Percentiles rank a stretch among this genome's conserved stretches.
phyloP scores from a whole-genome alignment of 2,797 vertebrate genomes.

The Pseudotriccus pelzelni region DNA sequence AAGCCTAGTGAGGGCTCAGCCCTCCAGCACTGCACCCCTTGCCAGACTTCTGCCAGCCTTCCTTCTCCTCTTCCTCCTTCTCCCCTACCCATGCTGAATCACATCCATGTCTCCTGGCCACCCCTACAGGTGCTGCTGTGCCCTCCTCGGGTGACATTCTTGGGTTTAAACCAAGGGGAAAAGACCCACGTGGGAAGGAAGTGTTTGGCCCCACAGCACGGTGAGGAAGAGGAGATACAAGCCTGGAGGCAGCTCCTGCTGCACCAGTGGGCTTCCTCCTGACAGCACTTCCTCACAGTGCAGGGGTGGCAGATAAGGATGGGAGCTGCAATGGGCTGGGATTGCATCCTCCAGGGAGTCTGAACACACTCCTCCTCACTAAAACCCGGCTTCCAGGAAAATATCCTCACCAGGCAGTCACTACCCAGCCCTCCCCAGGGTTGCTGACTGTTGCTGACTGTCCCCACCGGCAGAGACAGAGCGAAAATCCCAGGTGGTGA shows the following conservation, averaged over 20 bases:
- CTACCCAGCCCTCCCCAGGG: not conserved
- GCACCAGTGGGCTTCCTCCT: not conserved
- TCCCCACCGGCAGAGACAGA: not conserved
- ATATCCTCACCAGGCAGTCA: not conserved
- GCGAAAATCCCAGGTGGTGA: not conserved
- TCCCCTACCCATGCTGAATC: not conserved
- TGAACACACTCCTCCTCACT: not conserved
- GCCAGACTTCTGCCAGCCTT: not conserved
- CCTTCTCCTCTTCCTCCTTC: not conserved
- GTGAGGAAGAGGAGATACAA: not conserved
- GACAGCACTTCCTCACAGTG: fast-evolving
- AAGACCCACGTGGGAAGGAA: not conserved
- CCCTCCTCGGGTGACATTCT: not conserved
- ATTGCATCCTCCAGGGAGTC: not conserved
- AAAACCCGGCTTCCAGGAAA: not conserved
- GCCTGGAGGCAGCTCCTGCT: not conserved
- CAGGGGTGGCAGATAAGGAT: not conserved
- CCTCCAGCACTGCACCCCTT: too few species aligned
- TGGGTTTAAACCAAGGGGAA: not conserved
- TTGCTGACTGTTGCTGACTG: not conserved
- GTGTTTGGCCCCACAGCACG: fast-evolving
- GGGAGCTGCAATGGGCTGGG: not conserved
- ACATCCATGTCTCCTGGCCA: not conserved
- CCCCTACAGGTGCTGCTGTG: not conserved
- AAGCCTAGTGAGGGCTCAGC: not conserved